phyloP scores from a whole-genome alignment of 1,140 invertebrate genomes.

The Drosophila hydei region DNA sequence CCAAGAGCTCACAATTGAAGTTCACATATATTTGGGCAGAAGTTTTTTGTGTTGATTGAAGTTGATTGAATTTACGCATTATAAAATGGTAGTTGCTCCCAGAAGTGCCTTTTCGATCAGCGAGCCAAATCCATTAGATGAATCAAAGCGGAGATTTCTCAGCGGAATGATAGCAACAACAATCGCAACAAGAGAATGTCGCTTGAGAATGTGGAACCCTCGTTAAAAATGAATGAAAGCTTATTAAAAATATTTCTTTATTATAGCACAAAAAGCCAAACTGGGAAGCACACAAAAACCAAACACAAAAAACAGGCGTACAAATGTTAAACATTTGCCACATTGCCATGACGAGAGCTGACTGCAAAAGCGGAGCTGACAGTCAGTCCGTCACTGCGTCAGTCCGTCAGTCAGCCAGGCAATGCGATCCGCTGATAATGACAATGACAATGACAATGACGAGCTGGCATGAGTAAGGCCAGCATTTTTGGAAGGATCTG shows the following conservation, averaged over 20 bases:
- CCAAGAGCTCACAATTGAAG: neutral
- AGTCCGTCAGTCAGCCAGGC: slow-evolving; percentile 12
- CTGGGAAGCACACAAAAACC: slow-evolving; percentile 25
- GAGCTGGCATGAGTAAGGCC: slow-evolving; percentile 37
- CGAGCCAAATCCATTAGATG: slow-evolving; percentile 74
- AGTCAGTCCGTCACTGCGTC: slow-evolving; percentile 6
- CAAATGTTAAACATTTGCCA: slow-evolving; percentile 81
- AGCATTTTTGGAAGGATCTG: slow-evolving; percentile 54
- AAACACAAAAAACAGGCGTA: slow-evolving; percentile 73
- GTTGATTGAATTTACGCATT: slow-evolving; percentile 62
- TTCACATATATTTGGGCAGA: neutral
- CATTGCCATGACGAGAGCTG: slow-evolving; percentile 74
- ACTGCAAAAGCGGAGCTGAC: slow-evolving; percentile 55
- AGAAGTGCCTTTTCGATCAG: slow-evolving; percentile 54
- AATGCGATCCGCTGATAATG: slow-evolving; percentile 39
- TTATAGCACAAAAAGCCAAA: slow-evolving; percentile 56
- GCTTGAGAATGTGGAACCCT: slow-evolving; percentile 74
- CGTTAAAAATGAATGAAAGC: slow-evolving; percentile 82
- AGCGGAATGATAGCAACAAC: slow-evolving; percentile 26
- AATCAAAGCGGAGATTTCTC: slow-evolving; percentile 63
- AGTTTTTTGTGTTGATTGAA: slow-evolving; percentile 44
- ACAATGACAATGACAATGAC: slow-evolving; percentile 62
- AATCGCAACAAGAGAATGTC: slow-evolving; percentile 55
- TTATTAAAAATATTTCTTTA: slow-evolving; percentile 83
- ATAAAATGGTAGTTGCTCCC: slow-evolving; percentile 45